Evolutionary conservation across 1,140 invertebrate species (phyloP), one percentile per base, ranked within the genome.

Genomic region (Trachelipus rathkii): DNA sequence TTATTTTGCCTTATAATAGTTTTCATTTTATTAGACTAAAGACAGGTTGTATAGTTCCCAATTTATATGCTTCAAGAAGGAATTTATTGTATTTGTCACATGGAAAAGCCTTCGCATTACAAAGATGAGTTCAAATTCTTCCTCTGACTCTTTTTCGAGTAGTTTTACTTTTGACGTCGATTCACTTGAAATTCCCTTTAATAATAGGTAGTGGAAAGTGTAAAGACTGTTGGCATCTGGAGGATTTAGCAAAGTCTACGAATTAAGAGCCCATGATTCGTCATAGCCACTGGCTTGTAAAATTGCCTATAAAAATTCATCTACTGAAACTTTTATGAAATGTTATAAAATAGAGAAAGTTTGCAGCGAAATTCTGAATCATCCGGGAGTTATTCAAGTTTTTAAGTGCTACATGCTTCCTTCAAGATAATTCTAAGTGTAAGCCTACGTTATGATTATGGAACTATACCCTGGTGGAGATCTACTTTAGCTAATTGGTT

Each of bases 311-410:
- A 19, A 75, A 45, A 67, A 75, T 21, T 44, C 24, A 19, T 53
- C 46, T 8, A 19, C 73, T 44, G 44, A 75, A 67, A 68, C 73
- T 9, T 75, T 75, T 68, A n/a, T 75, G 19, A 75, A 66, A 19
- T 75, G 66, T 68, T 75, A 75, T 33, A 75, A 75, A 33, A 75
- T 67, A 33, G 73, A 75, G 44, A 75, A 67, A 45, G 11, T 43
- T 23, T 75, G 73, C 33, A 67, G 73, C 9, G 10, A 11, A 21
- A 44, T 75, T 23, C 66, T 75, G 11, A 19, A 45, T 15, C 73
- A 75, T 75, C 73, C 73, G 8, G 44, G 53, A 43, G 69, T 75
- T 53, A 67, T 75, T 10, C 53, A 60, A 11, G 73, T 75, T 68
- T 75, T 75, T 13, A 60, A 60, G 19, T 60, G 73, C 66, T 13